Conservation (phyloP, 2,888 invertebrate species). For the Eulithis prunata region DNA sequence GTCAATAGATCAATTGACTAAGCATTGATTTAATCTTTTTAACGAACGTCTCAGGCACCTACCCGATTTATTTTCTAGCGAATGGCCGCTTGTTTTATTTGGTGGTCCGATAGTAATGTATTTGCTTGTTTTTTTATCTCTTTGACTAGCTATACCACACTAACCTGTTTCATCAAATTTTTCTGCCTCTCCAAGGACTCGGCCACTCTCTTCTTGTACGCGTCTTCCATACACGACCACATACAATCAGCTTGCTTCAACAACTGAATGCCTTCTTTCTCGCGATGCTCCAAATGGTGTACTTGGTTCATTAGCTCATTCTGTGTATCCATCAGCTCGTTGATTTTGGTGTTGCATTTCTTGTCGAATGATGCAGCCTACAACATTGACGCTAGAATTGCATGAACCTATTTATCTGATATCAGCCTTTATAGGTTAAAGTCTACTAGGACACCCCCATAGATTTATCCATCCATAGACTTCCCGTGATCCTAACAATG, state of each 20-base stretch:
- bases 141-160: too few species aligned
- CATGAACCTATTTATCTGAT: background rate
- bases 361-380: conserved; percentile 69
- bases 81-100: too few species aligned
- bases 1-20: too few species aligned
- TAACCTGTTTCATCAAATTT: conserved; percentile 59
- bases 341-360: conserved; percentile 69
- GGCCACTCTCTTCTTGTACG: conserved; percentile 71
- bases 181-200: conserved; percentile 62
- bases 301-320: conserved; percentile 80
- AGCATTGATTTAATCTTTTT: too few species aligned
- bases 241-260: conserved; percentile 84
- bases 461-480: too few species aligned
- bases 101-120: too few species aligned
- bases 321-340: conserved; percentile 80
- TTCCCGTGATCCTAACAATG: too few species aligned
- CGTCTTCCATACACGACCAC: conserved; percentile 80
- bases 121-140: too few species aligned
- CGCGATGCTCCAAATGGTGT: conserved; percentile 83
- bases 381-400: conserved; percentile 7
- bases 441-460: too few species aligned
- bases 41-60: too few species aligned
- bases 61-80: too few species aligned
- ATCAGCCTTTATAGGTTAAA: too few species aligned
- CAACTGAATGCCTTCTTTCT: conserved; percentile 80